Conservation (phyloP, 2,113 vertebrate genomes). For the Lichenostomus cassidix region DNA sequence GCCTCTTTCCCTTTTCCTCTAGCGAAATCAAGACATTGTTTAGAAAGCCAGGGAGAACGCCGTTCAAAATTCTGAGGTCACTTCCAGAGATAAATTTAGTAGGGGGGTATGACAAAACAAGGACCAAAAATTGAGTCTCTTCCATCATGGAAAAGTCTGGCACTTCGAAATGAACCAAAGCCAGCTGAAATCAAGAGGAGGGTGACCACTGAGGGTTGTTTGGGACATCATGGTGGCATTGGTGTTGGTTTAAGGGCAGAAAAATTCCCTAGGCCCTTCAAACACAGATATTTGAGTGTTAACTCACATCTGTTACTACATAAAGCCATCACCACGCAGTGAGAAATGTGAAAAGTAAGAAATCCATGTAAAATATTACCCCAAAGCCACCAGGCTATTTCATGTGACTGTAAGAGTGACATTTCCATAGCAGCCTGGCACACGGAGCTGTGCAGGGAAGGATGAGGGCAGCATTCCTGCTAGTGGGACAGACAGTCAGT, state of each 20-base stretch:
- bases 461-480: neutral
- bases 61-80: constrained; percentile 63
- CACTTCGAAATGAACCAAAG: neutral
- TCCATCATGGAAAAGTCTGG: neutral
- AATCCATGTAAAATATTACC: neutral
- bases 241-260: neutral
- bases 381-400: neutral
- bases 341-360: neutral
- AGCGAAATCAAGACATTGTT: constrained; percentile 69
- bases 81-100: constrained; percentile 58
- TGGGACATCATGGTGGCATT: fast-evolving
- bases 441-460: neutral
- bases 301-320: neutral
- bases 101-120: neutral
- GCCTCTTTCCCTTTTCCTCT: constrained; percentile 75
- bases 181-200: neutral
- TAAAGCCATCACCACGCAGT: neutral
- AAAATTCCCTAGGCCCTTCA: neutral
- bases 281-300: neutral
- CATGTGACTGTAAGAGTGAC: neutral
- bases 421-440: neutral
- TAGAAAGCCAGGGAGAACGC: constrained; percentile 56
- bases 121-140: neutral
- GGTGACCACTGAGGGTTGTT: neutral
- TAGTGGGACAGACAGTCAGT: too few species aligned